These are phyloP conservation scores for Papilio aristodemus DNA, from an alignment of 1,140 invertebrate genomes.

Conservation along the genomic window DNA sequence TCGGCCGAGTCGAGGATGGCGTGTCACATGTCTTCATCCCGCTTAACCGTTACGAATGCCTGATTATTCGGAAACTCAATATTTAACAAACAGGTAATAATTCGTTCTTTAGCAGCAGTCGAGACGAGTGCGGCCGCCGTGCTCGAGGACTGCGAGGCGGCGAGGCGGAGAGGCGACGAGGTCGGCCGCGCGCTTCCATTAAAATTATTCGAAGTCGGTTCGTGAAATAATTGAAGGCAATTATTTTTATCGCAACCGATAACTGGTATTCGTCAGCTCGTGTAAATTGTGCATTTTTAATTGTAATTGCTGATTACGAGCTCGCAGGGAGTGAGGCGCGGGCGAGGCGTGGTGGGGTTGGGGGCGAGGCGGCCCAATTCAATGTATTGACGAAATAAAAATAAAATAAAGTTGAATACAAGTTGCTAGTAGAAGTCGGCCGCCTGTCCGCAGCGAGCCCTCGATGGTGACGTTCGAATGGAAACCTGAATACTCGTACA, in stretches of 20 bases:
- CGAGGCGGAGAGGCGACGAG: neutral
- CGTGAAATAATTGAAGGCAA: constrained; percentile 18
- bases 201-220: constrained; percentile 9
- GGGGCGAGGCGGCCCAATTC: neutral
- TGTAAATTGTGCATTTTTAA: constrained; percentile 22
- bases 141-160: neutral
- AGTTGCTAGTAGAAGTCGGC: neutral
- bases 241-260: constrained; percentile 18
- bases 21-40: neutral
- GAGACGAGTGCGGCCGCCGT: neutral
- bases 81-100: neutral
- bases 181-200: neutral
- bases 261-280: constrained; percentile 21
- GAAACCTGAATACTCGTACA: neutral
- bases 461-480: too few species aligned
- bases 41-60: neutral
- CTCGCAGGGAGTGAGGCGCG: neutral
- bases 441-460: too few species aligned
- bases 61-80: neutral
- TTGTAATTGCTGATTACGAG: constrained; percentile 17
- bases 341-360: too few species aligned
- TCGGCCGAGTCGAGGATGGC: too few species aligned
- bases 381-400: constrained; percentile 4
- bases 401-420: too few species aligned
- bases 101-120: neutral